Evolutionary conservation across 2,888 invertebrate genomes (phyloP).

Genomic region (Aleiodes alternator): DNA sequence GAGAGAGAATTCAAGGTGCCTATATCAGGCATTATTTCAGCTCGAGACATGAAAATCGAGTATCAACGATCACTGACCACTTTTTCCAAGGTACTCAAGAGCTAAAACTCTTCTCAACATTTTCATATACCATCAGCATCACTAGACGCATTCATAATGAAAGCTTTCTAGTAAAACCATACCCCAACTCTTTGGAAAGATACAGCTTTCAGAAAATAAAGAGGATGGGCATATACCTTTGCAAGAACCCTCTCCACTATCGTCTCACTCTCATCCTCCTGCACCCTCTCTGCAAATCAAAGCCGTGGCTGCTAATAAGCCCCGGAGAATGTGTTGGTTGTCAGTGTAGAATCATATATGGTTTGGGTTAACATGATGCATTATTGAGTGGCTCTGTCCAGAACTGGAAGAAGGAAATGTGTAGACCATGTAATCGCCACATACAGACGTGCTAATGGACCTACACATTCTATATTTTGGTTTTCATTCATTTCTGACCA

Average conservation of each 20-base stretch:
- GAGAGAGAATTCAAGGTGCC: conserved; percentile 57
- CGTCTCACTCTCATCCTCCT: conserved; percentile 45
- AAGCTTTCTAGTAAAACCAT: conserved; percentile 57
- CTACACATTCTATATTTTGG: conserved; percentile 39
- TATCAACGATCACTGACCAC: conserved; percentile 35
- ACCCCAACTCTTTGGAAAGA: conserved; percentile 57
- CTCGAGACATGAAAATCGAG: conserved; percentile 45
- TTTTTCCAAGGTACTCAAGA: conserved; percentile 45
- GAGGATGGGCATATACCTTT: conserved; percentile 53
- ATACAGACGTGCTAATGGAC: conserved; percentile 72
- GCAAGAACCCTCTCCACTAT: conserved; percentile 42
- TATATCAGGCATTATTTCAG: conserved; percentile 74
- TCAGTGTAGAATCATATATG: conserved; percentile 61
- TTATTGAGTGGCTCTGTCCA: conserved; percentile 72
- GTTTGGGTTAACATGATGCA: conserved; percentile 68
- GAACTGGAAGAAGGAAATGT: conserved; percentile 50
- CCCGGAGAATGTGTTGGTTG: conserved; percentile 51
- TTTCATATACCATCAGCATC: conserved; percentile 31
- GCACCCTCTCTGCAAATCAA: conserved; percentile 72
- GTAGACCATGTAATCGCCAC: conserved; percentile 67
- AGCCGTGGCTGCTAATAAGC: conserved; percentile 72
- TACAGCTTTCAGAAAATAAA: conserved; percentile 46
- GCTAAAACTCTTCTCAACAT: conserved; percentile 12
- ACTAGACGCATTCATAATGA: conserved; percentile 65
- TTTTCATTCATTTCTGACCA: conserved; percentile 41